Evolutionary conservation across 1,140 invertebrate species (phyloP).

Genomic region (Maconellicoccus hirsutus): DNA sequence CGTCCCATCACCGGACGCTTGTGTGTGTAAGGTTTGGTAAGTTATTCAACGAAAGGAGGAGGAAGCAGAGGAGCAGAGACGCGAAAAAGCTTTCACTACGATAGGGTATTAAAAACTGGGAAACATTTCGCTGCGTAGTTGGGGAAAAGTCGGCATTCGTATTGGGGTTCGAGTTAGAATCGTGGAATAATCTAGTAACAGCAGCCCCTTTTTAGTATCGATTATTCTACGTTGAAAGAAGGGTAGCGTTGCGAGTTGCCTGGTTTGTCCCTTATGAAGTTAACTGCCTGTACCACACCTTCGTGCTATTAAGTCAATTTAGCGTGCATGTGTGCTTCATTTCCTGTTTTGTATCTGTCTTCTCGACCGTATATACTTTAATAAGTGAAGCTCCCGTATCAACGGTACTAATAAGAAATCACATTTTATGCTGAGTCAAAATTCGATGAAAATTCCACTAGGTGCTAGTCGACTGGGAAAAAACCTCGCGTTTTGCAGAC

Average conservation of each 20-base stretch:
- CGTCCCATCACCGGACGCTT: too few species aligned
- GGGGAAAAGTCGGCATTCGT: background rate
- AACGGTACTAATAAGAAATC: background rate
- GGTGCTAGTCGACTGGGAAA: background rate
- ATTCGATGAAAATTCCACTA: background rate
- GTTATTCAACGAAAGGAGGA: background rate
- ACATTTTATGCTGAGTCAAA: background rate
- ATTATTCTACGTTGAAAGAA: slow-evolving; percentile 9
- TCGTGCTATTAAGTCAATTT: slow-evolving; percentile 5
- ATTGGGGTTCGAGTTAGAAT: slow-evolving; percentile 3
- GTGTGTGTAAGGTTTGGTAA: background rate
- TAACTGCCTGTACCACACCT: background rate
- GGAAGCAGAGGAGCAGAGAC: background rate
- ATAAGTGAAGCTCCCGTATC: background rate
- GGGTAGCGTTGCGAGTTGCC: slow-evolving; percentile 1
- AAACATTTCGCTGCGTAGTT: slow-evolving; percentile 7
- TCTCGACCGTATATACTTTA: slow-evolving; percentile 1
- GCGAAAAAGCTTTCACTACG: slow-evolving; percentile 1
- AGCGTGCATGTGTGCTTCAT: slow-evolving; percentile 7
- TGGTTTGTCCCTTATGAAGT: background rate
- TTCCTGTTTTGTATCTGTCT: slow-evolving; percentile 8
- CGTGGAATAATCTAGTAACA: slow-evolving; percentile 8
- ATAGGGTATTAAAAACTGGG: background rate
- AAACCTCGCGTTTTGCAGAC: background rate
- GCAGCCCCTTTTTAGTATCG: slow-evolving; percentile 2